Conservation (phyloP, 1,140 invertebrate species). For the Drosophila sp. region DNA sequence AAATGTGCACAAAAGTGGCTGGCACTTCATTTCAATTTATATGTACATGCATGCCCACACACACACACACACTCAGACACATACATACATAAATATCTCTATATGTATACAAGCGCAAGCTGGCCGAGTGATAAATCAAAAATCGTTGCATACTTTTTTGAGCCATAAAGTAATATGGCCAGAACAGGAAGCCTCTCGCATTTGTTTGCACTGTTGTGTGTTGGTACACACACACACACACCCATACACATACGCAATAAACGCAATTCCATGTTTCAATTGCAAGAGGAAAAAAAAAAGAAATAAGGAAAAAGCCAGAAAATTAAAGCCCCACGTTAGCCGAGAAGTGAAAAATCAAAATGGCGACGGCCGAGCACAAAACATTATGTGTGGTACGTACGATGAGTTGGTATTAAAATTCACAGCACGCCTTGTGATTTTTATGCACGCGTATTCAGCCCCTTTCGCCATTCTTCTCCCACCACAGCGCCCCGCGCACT, state of each 20-base stretch:
- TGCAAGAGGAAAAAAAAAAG: conserved; percentile 43
- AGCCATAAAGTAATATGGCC: conserved; percentile 42
- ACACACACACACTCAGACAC: conserved; percentile 1
- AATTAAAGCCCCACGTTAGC: conserved; percentile 40
- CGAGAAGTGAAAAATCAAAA: conserved; percentile 55
- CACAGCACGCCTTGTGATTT: conserved; percentile 65
- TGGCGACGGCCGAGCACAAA: conserved; percentile 40
- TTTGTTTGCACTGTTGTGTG: conserved; percentile 52
- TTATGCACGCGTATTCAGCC: conserved; percentile 50
- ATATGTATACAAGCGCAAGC: conserved; percentile 6
- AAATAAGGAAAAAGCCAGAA: conserved; percentile 12
- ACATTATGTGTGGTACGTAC: conserved; percentile 59
- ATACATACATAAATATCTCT: neutral
- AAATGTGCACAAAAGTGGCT: conserved; percentile 72
- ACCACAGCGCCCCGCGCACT: neutral
- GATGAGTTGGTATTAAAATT: conserved; percentile 70
- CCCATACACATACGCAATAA: conserved; percentile 37
- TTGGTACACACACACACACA: neutral
- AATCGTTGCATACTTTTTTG: conserved; percentile 73
- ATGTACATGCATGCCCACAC: conserved; percentile 39
- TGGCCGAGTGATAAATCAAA: conserved; percentile 64
- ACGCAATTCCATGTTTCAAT: conserved; percentile 67
- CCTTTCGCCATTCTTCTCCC: conserved; percentile 19
- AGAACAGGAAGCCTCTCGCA: conserved; percentile 22
- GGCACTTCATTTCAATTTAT: conserved; percentile 80